Percentiles rank a stretch among this genome's conserved stretches.
Evolutionary conservation across 2,888 invertebrate genomes (phyloP).

Genomic region (Xestia xanthographa): DNA sequence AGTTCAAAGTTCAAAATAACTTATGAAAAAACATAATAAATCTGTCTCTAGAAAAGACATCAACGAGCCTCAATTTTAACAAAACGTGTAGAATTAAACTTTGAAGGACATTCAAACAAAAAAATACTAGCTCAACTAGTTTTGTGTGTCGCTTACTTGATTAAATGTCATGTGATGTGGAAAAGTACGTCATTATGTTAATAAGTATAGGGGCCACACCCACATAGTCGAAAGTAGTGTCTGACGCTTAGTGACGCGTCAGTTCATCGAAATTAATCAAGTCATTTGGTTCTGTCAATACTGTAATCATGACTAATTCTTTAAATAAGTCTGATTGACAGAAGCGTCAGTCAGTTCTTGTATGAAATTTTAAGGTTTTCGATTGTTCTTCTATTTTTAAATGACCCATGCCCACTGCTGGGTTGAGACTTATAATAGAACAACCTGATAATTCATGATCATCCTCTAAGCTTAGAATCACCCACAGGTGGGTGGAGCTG

Average conservation of each 20-base stretch:
- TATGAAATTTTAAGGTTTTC: background rate
- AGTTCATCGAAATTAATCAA: background rate
- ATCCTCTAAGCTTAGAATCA: too few relatives aligned
- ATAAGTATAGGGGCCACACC: constrained; percentile 41
- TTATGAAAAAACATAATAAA: background rate
- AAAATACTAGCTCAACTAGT: constrained; percentile 41
- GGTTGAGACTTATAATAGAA: too few relatives aligned
- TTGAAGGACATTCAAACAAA: constrained; percentile 34
- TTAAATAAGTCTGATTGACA: background rate
- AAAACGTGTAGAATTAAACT: constrained; percentile 17
- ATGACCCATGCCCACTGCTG: too few relatives aligned
- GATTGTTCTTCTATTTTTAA: background rate
- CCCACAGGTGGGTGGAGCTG: too few relatives aligned
- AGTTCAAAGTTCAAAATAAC: background rate
- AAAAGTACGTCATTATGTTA: constrained; percentile 44
- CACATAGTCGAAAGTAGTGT: constrained; percentile 28
- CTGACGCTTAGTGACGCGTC: constrained; percentile 36
- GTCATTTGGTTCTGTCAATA: background rate
- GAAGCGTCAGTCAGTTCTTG: background rate
- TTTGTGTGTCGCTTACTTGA: constrained; percentile 10
- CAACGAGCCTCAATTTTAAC: constrained; percentile 63
- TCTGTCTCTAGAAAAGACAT: constrained; percentile 70
- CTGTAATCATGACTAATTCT: background rate
- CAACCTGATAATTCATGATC: too few relatives aligned
- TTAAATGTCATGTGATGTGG: constrained; percentile 33